Percentiles rank a stretch among this genome's conserved stretches.
Evolutionary conservation across 2,888 invertebrate species (phyloP).

Genomic region (Apamea epomidion): DNA sequence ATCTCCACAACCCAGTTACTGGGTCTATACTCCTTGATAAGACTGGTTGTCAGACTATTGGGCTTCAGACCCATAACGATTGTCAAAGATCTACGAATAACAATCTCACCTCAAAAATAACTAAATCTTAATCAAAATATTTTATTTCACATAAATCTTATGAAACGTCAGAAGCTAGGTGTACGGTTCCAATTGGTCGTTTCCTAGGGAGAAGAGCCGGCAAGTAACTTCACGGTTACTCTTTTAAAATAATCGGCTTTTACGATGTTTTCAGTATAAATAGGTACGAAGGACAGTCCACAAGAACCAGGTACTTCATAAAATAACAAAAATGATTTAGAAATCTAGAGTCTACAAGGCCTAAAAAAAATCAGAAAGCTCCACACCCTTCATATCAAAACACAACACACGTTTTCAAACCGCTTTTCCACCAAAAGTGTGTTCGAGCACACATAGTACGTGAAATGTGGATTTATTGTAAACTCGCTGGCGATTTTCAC

Average conservation of each 20-base stretch:
- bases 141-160: too few species aligned
- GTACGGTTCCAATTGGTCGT: too few species aligned
- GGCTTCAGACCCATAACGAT: not conserved
- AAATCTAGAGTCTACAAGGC: too few species aligned
- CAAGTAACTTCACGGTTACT: too few species aligned
- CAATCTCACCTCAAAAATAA: not conserved
- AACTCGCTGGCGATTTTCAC: conserved; percentile 74
- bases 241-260: too few species aligned
- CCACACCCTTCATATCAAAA: conserved; percentile 12
- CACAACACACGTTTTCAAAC: conserved; percentile 32
- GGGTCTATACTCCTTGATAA: not conserved
- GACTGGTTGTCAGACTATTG: not conserved
- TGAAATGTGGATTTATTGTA: conserved; percentile 72
- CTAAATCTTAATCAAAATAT: too few species aligned
- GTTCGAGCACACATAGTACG: conserved; percentile 67
- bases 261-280: too few species aligned
- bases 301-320: not conserved
- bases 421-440: not conserved
- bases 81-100: not conserved
- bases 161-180: too few species aligned
- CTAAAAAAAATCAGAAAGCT: not conserved
- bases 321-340: too few species aligned
- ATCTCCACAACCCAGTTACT: too few species aligned
- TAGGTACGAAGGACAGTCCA: too few species aligned
- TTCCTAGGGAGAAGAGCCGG: too few species aligned